A percentile compares a stretch with the other conserved stretches of the same genome.
These are phyloP conservation scores for Vireo griseus DNA, from an alignment of 2,797 vertebrate genomes.

Conservation along the genomic window DNA sequence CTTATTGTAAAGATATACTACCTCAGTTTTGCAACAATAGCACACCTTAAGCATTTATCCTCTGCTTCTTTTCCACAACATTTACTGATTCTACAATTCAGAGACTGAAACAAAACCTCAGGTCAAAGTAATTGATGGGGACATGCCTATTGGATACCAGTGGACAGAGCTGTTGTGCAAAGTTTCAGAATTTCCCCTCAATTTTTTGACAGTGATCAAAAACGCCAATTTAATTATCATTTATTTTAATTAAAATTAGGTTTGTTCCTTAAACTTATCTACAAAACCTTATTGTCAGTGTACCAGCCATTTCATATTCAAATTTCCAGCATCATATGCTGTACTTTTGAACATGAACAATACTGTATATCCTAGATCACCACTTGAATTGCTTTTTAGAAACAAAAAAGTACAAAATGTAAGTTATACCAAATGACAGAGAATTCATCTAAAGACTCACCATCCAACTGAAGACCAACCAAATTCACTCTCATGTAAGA, in stretches of 20 bases:
- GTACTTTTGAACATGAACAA: neutral
- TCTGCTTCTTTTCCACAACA: neutral
- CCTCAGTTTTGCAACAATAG: neutral
- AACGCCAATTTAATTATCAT: conserved; percentile 17
- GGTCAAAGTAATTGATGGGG: neutral
- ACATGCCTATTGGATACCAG: neutral
- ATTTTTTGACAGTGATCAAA: conserved; percentile 10
- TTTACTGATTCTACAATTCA: neutral
- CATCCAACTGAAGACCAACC: neutral
- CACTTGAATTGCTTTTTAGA: neutral
- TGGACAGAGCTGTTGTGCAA: neutral
- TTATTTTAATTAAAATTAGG: conserved; percentile 42
- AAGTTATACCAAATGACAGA: neutral
- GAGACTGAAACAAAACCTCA: neutral
- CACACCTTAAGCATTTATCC: neutral
- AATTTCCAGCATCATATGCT: neutral
- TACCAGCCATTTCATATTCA: neutral
- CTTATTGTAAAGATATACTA: neutral
- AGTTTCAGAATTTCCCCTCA: neutral
- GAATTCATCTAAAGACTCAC: neutral
- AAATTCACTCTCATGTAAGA: neutral
- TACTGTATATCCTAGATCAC: neutral
- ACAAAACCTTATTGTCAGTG: neutral
- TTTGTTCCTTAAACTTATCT: neutral
- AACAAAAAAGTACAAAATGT: neutral